These are phyloP conservation scores for Hypolimnas misippus DNA, from an alignment of 2,888 invertebrate genomes.

Conservation along the genomic window DNA sequence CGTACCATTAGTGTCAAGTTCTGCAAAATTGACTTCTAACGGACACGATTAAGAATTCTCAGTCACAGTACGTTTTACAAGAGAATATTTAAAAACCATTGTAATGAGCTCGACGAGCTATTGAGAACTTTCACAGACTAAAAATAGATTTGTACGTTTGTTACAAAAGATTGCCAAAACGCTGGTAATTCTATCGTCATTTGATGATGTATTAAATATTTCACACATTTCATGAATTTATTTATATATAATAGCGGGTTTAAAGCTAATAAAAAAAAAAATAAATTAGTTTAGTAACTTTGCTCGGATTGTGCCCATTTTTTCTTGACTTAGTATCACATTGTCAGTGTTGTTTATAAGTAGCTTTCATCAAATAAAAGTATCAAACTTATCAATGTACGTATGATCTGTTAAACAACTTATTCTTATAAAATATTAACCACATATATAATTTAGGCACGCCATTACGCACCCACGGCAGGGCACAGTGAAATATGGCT, in stretches of 20 bases:
- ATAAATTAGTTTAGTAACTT: too few species aligned
- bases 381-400: too few species aligned
- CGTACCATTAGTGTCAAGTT: not conserved
- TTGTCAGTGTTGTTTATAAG: too few species aligned
- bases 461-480: too few species aligned
- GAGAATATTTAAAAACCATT: not conserved
- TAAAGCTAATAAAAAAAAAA: not conserved
- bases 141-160: conserved; percentile 5
- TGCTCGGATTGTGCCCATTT: too few species aligned
- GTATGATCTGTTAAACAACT: too few species aligned
- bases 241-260: not conserved
- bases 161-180: conserved; percentile 10
- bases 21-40: not conserved
- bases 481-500: too few species aligned
- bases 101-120: not conserved
- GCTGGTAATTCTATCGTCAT: not conserved
- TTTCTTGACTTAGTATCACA: too few species aligned
- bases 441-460: too few species aligned
- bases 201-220: not conserved
- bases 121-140: not conserved
- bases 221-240: not conserved
- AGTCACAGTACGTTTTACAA: not conserved
- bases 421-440: too few species aligned
- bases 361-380: too few species aligned
- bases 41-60: not conserved